phyloP scores from a whole-genome alignment of 2,888 invertebrate species.

The Stenchaetothrips biformis region DNA sequence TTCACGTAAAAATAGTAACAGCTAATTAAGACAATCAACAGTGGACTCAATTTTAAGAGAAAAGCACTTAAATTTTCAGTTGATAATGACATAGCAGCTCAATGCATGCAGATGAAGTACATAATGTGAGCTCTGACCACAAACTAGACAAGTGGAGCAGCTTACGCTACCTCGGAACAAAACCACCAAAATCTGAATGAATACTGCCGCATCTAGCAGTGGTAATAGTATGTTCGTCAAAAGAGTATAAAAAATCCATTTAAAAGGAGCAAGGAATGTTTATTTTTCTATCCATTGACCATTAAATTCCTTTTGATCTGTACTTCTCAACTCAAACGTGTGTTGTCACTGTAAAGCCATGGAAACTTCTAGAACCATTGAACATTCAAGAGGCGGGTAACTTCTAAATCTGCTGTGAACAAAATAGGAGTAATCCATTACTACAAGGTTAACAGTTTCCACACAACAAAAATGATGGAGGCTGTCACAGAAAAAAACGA shows the following conservation, averaged over 20 bases:
- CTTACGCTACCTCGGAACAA: too few relatives aligned
- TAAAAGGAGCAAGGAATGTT: too few relatives aligned
- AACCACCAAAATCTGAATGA: too few relatives aligned
- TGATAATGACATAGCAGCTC: too few relatives aligned
- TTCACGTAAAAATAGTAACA: constrained; percentile 6
- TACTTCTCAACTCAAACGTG: neutral
- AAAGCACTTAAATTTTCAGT: neutral
- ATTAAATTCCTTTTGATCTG: too few relatives aligned
- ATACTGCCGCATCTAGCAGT: too few relatives aligned
- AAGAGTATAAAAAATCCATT: too few relatives aligned
- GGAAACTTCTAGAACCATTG: neutral
- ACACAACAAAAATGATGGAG: neutral
- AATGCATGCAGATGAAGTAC: too few relatives aligned
- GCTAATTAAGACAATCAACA: constrained; percentile 1
- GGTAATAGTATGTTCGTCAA: too few relatives aligned
- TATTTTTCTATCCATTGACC: too few relatives aligned
- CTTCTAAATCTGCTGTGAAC: neutral
- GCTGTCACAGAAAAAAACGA: neutral
- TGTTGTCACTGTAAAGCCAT: neutral
- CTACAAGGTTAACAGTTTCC: neutral
- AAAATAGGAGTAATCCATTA: neutral
- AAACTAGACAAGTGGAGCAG: too few relatives aligned
- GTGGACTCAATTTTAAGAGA: neutral
- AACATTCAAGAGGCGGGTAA: neutral
- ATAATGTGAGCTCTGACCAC: too few relatives aligned